Percentiles rank a stretch among this genome's conserved stretches.
phyloP scores from a whole-genome alignment of 2,888 invertebrate genomes.

The Celastrina argiolus region DNA sequence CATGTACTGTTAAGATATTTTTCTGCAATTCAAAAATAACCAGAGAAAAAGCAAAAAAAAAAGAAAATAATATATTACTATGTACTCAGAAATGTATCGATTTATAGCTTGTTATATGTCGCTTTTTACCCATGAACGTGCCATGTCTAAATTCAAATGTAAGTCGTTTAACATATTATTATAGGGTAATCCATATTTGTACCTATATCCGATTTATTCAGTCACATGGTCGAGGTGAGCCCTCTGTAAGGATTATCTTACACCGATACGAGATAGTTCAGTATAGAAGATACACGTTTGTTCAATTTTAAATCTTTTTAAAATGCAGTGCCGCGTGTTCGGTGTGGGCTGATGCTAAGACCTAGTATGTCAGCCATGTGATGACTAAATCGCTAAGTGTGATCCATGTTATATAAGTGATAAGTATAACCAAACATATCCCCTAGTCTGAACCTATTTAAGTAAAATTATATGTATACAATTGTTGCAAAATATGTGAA shows the following conservation, averaged over 20 bases:
- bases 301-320: too few relatives aligned
- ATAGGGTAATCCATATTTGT: neutral
- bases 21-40: neutral
- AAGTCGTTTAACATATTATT: neutral
- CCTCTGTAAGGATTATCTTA: too few relatives aligned
- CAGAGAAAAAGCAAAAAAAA: neutral
- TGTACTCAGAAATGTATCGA: neutral
- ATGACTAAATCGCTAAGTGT: slow-evolving; percentile 20
- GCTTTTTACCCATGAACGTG: slow-evolving; percentile 9
- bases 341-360: too few relatives aligned
- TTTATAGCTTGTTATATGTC: neutral
- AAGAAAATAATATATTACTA: neutral
- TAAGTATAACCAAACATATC: slow-evolving; percentile 72
- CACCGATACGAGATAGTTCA: too few relatives aligned
- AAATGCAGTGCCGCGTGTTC: too few relatives aligned
- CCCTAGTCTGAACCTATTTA: slow-evolving; percentile 60
- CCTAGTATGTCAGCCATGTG: slow-evolving; percentile 9
- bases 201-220: slow-evolving; percentile 20
- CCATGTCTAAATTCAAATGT: neutral
- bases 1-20: neutral
- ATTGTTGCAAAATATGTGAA: slow-evolving; percentile 35
- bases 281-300: too few relatives aligned
- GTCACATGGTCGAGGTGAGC: slow-evolving; percentile 12
- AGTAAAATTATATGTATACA: slow-evolving; percentile 41
- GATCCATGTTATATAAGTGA: slow-evolving; percentile 47